phyloP scores from a whole-genome alignment of 2,888 invertebrate species.

The Gandaritis pyraliata region DNA sequence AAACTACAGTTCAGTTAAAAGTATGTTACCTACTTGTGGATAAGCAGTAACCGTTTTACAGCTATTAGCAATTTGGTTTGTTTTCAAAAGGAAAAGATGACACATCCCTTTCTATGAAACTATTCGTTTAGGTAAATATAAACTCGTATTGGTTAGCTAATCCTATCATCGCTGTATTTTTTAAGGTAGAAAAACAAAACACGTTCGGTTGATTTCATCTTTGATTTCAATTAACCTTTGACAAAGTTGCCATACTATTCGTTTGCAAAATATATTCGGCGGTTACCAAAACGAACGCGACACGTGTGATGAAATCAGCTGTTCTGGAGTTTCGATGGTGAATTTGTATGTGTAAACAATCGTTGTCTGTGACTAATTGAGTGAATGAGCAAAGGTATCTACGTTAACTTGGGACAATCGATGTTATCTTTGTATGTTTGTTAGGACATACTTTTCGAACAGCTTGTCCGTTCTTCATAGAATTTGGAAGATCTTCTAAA shows the following conservation, averaged over 20 bases:
- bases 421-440: too few species aligned
- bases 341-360: constrained; percentile 11
- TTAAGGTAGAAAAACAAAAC: background rate
- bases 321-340: constrained; percentile 20
- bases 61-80: constrained; percentile 13
- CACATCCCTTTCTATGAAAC: background rate
- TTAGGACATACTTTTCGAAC: too few species aligned
- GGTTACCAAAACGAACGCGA: constrained; percentile 27
- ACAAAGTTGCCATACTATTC: constrained; percentile 22
- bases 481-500: too few species aligned
- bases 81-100: constrained; percentile 9
- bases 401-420: background rate
- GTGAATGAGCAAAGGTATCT: background rate
- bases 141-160: background rate
- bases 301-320: constrained; percentile 25
- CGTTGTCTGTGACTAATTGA: constrained; percentile 29
- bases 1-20: constrained; percentile 11
- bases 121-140: too few species aligned
- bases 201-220: constrained; percentile 21
- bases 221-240: constrained; percentile 33
- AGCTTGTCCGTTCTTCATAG: too few species aligned
- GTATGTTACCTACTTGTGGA: constrained; percentile 9
- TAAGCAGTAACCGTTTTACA: constrained; percentile 7
- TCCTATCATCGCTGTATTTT: background rate
- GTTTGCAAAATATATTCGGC: constrained; percentile 28